Conservation (phyloP, 2,797 vertebrate species). For the Amniataba percoides region DNA sequence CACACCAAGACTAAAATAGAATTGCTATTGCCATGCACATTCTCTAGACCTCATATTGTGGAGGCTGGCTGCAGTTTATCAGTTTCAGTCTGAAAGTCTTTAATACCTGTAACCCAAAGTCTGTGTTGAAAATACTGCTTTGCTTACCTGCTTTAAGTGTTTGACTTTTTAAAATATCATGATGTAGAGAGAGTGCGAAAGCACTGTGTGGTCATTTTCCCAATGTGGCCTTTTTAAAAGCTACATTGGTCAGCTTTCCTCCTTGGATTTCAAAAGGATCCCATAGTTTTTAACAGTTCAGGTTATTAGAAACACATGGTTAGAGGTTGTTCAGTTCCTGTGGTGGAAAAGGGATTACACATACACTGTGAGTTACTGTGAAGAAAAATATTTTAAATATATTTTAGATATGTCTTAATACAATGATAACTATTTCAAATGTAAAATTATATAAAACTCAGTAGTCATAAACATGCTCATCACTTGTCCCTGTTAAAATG, state of each 20-base stretch:
- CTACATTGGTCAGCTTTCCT: too few species aligned
- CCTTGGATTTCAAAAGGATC: too few species aligned
- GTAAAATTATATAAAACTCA: neutral
- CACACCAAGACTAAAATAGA: constrained; percentile 44
- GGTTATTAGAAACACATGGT: too few species aligned
- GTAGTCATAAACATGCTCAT: neutral
- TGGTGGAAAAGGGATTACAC: too few species aligned
- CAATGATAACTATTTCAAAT: neutral
- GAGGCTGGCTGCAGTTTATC: constrained; percentile 14
- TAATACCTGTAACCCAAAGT: neutral
- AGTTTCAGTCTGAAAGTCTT: neutral
- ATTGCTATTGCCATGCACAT: neutral
- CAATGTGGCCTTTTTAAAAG: too few species aligned
- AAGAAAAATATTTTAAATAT: too few species aligned
- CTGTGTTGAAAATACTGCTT: constrained; percentile 3
- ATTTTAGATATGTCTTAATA: too few species aligned
- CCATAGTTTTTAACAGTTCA: too few species aligned
- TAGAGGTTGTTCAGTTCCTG: too few species aligned
- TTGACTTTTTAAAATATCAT: neutral
- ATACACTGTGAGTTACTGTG: too few species aligned
- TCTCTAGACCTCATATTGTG: constrained; percentile 4
- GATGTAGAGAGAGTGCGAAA: neutral
- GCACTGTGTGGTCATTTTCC: neutral
- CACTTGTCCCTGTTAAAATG: neutral
- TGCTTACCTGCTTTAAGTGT: neutral